Conservation (phyloP, 1,140 invertebrate genomes). For the Bactericera cockerelli region DNA sequence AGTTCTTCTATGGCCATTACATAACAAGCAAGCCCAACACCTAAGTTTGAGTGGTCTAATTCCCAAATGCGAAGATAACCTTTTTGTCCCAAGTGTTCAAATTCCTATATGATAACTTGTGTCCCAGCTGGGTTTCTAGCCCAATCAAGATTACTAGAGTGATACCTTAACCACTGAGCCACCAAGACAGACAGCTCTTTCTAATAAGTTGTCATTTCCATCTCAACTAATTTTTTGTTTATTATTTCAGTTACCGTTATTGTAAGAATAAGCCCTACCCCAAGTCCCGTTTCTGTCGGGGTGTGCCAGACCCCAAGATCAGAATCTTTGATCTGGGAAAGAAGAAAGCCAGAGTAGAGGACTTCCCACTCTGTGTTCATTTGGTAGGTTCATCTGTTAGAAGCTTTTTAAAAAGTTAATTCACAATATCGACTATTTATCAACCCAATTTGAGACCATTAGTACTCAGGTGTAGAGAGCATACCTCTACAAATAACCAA, state of each 20-base stretch:
- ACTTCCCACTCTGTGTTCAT: conserved; percentile 96
- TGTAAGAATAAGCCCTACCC: conserved; percentile 99
- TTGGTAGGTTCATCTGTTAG: conserved; percentile 38
- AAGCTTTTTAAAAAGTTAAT: no score
- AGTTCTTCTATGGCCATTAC: no score
- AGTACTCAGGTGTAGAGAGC: no score
- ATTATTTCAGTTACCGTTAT: conserved; percentile 68
- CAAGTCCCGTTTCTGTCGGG: conserved; percentile 97
- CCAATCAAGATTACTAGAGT: not conserved
- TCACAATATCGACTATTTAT: no score
- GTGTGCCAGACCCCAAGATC: conserved; percentile 99
- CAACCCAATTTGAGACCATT: no score
- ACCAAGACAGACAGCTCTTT: not conserved
- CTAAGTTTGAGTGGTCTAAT: no score
- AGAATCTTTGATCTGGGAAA: conserved; percentile 98
- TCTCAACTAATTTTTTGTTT: not conserved
- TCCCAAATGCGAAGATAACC: no score
- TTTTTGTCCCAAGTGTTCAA: not conserved
- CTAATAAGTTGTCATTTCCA: not conserved
- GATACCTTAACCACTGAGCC: no score
- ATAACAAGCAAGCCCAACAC: no score
- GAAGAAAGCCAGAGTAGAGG: conserved; percentile 93
- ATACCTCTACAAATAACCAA: no score
- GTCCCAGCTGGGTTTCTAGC: not conserved
- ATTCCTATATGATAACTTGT: conserved; percentile 8